phyloP scores from a whole-genome alignment of 2,797 vertebrate genomes.

The Hipposideros larvatus region DNA sequence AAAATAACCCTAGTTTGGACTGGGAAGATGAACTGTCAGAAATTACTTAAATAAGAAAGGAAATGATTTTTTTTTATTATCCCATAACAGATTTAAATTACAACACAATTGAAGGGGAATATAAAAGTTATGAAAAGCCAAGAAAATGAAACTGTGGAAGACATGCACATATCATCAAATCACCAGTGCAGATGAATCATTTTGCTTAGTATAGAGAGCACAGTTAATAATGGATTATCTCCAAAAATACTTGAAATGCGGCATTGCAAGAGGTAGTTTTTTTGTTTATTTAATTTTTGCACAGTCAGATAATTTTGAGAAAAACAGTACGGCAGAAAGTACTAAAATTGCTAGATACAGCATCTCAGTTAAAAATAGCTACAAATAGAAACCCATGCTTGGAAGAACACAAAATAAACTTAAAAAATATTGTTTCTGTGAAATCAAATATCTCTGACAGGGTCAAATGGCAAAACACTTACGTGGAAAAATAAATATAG shows the following conservation, averaged over 20 bases:
- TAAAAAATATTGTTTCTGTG: constrained; percentile 15
- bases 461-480: constrained; percentile 42
- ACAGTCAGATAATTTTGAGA: constrained; percentile 83
- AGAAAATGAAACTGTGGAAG: constrained; percentile 59
- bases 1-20: background rate
- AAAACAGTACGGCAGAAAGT: constrained; percentile 77
- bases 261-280: constrained; percentile 70
- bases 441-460: constrained; percentile 44
- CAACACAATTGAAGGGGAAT: constrained; percentile 46
- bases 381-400: constrained; percentile 70
- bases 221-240: constrained; percentile 73
- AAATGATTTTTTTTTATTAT: constrained; percentile 35
- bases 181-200: constrained; percentile 72
- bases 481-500: constrained; percentile 50
- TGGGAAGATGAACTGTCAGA: constrained; percentile 46
- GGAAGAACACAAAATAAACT: constrained; percentile 53
- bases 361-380: constrained; percentile 81
- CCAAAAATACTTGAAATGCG: constrained; percentile 73
- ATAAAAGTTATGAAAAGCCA: constrained; percentile 55
- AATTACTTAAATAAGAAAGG: constrained; percentile 53
- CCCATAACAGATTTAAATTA: constrained; percentile 21
- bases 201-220: constrained; percentile 65
- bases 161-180: constrained; percentile 61
- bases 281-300: constrained; percentile 82
- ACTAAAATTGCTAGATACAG: constrained; percentile 81